A percentile compares a stretch with the other conserved stretches of the same genome.
Evolutionary conservation across 2,797 vertebrate genomes (phyloP).

Genomic region (Molothrus aeneus): DNA sequence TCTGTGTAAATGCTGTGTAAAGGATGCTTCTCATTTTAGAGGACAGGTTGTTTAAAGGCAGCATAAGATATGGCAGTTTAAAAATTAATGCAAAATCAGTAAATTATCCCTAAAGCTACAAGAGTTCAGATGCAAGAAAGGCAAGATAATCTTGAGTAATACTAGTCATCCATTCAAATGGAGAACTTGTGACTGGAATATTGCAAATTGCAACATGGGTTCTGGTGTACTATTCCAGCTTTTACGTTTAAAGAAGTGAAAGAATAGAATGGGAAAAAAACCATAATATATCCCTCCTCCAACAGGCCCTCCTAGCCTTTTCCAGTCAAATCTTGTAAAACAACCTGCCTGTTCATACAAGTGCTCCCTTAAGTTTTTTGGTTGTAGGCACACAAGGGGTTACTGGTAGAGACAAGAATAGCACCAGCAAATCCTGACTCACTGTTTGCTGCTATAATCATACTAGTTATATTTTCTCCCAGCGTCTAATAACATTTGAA

Average conservation of each 20-base stretch:
- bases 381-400: background rate
- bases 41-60: background rate
- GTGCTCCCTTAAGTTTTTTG: background rate
- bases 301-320: background rate
- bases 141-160: background rate
- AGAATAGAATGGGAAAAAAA: background rate
- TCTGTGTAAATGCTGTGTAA: background rate
- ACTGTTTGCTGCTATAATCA: constrained; percentile 7
- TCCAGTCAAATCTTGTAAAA: background rate
- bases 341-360: background rate
- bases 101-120: accelerated
- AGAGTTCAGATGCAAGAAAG: background rate
- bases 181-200: background rate
- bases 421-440: constrained; percentile 36
- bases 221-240: background rate
- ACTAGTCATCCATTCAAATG: background rate
- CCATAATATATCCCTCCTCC: accelerated
- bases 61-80: background rate
- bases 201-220: background rate
- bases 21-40: background rate
- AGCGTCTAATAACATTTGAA: background rate
- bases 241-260: background rate
- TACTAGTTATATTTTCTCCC: background rate
- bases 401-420: constrained; percentile 37
- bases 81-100: background rate